Percentiles rank a stretch among this genome's conserved stretches.
Evolutionary conservation across 2,113 vertebrate genomes (phyloP).

Genomic region (Lagopus leucura): DNA sequence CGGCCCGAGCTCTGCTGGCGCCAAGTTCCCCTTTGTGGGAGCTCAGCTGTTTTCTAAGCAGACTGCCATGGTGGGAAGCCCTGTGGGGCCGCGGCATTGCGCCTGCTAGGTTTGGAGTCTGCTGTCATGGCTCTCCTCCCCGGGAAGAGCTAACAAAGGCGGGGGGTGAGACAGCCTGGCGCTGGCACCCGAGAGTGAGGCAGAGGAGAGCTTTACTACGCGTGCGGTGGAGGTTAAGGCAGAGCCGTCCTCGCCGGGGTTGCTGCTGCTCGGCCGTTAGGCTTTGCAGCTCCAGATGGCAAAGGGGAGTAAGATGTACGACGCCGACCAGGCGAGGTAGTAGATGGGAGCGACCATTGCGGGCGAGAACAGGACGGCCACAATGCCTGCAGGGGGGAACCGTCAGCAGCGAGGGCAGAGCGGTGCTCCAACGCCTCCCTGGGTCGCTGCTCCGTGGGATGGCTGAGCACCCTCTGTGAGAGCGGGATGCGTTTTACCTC

Average conservation of each 20-base stretch:
- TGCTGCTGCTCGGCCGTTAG: not conserved
- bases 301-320: constrained; percentile 91
- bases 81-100: not conserved
- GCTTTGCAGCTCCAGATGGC: constrained; percentile 87
- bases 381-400: constrained; percentile 76
- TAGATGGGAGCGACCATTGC: constrained; percentile 83
- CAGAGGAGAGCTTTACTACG: constrained; percentile 48
- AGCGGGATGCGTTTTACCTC: too few species aligned
- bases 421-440: not conserved
- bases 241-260: not conserved
- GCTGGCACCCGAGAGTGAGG: not conserved
- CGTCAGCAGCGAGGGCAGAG: not conserved
- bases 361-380: constrained; percentile 83
- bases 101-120: not conserved
- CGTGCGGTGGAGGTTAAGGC: not conserved
- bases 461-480: not conserved
- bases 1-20: not conserved
- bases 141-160: not conserved
- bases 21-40: rapidly evolving
- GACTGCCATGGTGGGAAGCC: not conserved
- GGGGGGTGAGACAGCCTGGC: not conserved
- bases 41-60: not conserved
- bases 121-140: not conserved
- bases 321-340: constrained; percentile 90
- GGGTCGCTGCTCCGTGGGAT: not conserved